phyloP scores from a whole-genome alignment of 2,113 vertebrate species.

The Sturnus vulgaris region DNA sequence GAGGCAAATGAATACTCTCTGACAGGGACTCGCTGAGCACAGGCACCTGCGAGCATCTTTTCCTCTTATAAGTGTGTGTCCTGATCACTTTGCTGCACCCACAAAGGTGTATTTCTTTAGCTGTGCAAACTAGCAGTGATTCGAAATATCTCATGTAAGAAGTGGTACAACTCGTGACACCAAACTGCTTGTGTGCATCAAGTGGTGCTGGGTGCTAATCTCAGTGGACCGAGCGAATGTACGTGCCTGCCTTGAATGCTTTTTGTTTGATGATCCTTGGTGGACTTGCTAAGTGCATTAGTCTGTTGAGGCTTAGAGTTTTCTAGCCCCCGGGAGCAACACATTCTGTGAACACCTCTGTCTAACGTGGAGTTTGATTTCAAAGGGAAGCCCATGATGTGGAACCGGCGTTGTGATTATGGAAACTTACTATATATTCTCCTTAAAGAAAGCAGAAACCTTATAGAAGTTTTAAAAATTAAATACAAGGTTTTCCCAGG shows the following conservation, averaged over 20 bases:
- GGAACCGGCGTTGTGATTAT: neutral
- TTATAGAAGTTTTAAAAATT: neutral
- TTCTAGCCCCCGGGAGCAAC: neutral
- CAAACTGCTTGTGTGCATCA: neutral
- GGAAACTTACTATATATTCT: neutral
- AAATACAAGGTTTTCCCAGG: neutral
- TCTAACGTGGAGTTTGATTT: neutral
- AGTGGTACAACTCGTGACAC: neutral
- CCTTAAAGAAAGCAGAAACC: neutral
- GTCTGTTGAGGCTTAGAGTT: slow-evolving; percentile 22
- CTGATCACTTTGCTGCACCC: neutral
- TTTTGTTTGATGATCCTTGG: slow-evolving; percentile 19
- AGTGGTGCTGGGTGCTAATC: neutral
- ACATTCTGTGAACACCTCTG: neutral
- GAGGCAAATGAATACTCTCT: neutral
- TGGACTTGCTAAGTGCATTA: neutral
- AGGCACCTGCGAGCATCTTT: neutral
- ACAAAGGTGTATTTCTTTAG: neutral
- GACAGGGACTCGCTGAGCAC: neutral
- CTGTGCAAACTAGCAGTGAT: neutral
- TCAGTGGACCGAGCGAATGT: neutral
- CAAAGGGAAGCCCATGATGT: neutral
- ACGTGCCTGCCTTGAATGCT: neutral
- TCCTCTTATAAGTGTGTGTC: neutral
- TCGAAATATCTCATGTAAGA: neutral